Conservation (phyloP, 2,797 vertebrate genomes). For the Anguilla obscura region DNA sequence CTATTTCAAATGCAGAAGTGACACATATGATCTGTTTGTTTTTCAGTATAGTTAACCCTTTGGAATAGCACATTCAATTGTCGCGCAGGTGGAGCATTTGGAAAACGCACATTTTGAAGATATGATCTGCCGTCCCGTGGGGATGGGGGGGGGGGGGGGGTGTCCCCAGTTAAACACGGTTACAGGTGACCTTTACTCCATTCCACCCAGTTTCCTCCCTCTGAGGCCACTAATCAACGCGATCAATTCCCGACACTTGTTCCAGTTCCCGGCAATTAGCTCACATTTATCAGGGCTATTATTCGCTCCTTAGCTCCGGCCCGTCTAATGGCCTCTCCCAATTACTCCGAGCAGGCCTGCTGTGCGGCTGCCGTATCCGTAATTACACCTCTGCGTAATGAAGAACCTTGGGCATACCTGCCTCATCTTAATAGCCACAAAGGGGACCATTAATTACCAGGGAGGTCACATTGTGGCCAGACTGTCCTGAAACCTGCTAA, state of each 20-base stretch:
- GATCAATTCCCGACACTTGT: conserved; percentile 54
- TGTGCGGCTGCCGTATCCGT: conserved; percentile 52
- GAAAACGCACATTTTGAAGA: not conserved
- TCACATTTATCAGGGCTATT: conserved; percentile 68
- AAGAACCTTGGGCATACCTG: conserved; percentile 81
- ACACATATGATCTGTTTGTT: not conserved
- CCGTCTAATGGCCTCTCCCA: conserved; percentile 60
- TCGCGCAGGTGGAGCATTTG: not conserved
- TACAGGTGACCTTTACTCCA: conserved; percentile 53
- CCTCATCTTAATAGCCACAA: conserved; percentile 81
- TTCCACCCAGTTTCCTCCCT: conserved; percentile 48
- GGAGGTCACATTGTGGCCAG: conserved; percentile 42
- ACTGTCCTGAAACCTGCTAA: conserved; percentile 55
- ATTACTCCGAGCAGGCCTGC: conserved; percentile 64
- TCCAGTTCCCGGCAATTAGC: conserved; percentile 81
- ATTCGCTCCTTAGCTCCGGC: conserved; percentile 58
- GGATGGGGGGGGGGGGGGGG: not conserved
- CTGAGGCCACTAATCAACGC: conserved; percentile 65
- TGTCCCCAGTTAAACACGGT: conserved; percentile 42
- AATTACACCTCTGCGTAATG: conserved; percentile 73
- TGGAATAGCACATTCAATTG: not conserved
- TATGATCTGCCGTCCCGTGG: conserved; percentile 1
- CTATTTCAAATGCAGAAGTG: not conserved
- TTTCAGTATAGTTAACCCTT: not conserved
- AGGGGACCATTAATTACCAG: conserved; percentile 59